Evolutionary conservation across 1,140 invertebrate genomes (phyloP), one percentile per base, ranked within the genome.

Genomic region (Ephestia elutella): DNA sequence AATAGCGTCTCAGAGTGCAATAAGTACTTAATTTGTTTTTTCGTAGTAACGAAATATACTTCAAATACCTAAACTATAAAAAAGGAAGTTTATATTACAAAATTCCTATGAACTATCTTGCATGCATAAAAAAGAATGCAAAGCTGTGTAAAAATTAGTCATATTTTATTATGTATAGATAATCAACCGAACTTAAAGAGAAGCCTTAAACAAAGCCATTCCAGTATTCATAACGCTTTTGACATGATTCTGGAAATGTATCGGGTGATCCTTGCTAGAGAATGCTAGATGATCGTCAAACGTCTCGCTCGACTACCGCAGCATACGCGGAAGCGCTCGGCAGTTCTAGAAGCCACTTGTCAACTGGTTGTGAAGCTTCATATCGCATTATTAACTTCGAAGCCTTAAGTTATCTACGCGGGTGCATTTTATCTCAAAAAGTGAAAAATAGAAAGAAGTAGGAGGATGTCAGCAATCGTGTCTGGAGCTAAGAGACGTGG

Each of bases 101-200:
- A 58, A 76, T 62, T 77, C 76, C 81, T 82, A 78, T 74, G 61
- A 66, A 59, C 82, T 85, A 86, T 72, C 75, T 80, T 66, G 74
- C 84, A 87, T 87, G 84, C 82, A 87, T 78, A 76, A 71, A 82
- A 77, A 75, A 72, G 78, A 85, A 85, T 87, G 85, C 82, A 80
- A 87, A 87, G 85, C 85, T 70, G 80, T 86, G 80, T 79, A 74
- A 71, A 44, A 74, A 65, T 75, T 75, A 75, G 63, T 75, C 70
- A 71, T 59, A 65, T 61, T 71, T 68, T 68, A 68, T 74, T 67
- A 67, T 66, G 74, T 67, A 61, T 15, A 44, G 38, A 66, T 73
- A 71, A 49, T 64, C 62, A 73, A 75, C 63, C 62, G 67, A 85
- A 81, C 68, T 78, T 62, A 78, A 81, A 79, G 69, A 71, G 68